phyloP scores from a whole-genome alignment of 64 coral and sea anemone species.

The Porites lutea region DNA sequence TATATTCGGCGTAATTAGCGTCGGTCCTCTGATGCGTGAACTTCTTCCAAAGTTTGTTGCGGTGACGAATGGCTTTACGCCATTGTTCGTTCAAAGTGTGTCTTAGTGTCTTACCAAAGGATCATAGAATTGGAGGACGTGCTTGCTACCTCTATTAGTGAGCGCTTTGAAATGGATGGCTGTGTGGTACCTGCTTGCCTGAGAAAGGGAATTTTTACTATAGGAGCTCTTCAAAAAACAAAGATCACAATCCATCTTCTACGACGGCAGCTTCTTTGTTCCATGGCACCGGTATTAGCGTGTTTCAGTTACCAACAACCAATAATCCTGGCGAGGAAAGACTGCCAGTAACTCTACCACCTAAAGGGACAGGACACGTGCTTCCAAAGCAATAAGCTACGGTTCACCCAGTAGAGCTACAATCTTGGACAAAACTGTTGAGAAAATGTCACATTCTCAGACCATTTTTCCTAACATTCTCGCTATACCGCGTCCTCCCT shows the following conservation, averaged over 20 bases:
- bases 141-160: conserved; percentile 54
- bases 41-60: too few relatives aligned
- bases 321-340: conserved; percentile 33
- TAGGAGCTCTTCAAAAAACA: conserved; percentile 66
- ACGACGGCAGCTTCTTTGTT: conserved; percentile 64
- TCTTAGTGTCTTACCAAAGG: conserved; percentile 63
- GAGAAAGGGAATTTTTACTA: conserved; percentile 59
- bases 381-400: conserved; percentile 61
- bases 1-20: too few relatives aligned
- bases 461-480: too few relatives aligned
- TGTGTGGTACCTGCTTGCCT: conserved; percentile 57
- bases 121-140: conserved; percentile 62
- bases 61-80: too few relatives aligned
- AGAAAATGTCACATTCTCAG: too few relatives aligned
- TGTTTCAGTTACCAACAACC: conserved; percentile 50
- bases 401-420: conserved; percentile 47
- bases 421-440: too few relatives aligned
- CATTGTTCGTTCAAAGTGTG: too few relatives aligned
- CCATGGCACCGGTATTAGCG: conserved; percentile 66
- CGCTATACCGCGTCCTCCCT: too few relatives aligned
- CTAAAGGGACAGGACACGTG: conserved; percentile 50
- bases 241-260: conserved; percentile 62
- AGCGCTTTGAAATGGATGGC: conserved; percentile 26
- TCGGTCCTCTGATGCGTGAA: too few relatives aligned
- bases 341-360: conserved; percentile 25